Conservation (phyloP, 2,113 vertebrate species). For the Hiodon tergisus region DNA sequence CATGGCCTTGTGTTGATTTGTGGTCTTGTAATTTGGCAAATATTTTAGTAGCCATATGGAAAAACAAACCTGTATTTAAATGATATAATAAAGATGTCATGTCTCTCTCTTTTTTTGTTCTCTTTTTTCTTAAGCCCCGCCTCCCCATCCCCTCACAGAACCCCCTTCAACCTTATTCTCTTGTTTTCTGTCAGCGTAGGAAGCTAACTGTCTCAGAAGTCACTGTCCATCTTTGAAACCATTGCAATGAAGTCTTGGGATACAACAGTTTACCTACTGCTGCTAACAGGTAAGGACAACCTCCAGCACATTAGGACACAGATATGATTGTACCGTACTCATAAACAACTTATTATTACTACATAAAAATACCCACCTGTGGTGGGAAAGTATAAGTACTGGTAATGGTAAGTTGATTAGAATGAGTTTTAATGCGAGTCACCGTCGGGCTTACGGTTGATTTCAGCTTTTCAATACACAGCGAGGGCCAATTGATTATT, state of each 20-base stretch:
- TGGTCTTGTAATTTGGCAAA: too few relatives aligned
- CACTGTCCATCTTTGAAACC: not conserved
- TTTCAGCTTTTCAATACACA: not conserved
- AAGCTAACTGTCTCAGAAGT: conserved; percentile 28
- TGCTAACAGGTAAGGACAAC: conserved; percentile 44
- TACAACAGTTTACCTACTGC: conserved; percentile 15
- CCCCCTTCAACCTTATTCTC: conserved; percentile 1
- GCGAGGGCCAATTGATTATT: not conserved
- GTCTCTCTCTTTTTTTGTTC: not conserved
- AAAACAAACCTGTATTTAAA: too few relatives aligned
- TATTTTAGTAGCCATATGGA: too few relatives aligned
- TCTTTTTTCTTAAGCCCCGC: conserved; percentile 8
- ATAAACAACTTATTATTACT: not conserved
- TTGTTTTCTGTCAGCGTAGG: conserved; percentile 6
- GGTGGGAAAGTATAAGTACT: not conserved
- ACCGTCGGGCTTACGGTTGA: too few relatives aligned
- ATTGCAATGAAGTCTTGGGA: conserved; percentile 36
- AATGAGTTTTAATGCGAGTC: too few relatives aligned
- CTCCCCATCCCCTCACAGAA: conserved; percentile 20
- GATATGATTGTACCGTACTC: not conserved
- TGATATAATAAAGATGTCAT: too few relatives aligned
- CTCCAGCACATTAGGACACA: not conserved
- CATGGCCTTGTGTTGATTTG: too few relatives aligned
- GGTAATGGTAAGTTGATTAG: too few relatives aligned
- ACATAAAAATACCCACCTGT: not conserved